These are phyloP conservation scores for Cossypha polioptera DNA, from an alignment of 2,797 vertebrate species.

Conservation along the genomic window DNA sequence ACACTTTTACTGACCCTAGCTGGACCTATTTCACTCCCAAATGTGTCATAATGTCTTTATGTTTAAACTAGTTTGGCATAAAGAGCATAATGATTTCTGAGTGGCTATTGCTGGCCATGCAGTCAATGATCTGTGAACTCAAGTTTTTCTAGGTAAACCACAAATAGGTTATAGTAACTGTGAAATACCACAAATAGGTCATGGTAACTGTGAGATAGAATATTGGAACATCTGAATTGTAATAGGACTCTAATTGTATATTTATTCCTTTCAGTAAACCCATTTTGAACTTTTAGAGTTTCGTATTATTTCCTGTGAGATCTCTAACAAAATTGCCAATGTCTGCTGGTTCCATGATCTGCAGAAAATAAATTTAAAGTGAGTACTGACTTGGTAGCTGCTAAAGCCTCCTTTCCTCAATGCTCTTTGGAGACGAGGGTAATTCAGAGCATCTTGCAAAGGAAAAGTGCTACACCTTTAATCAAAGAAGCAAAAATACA, in stretches of 20 bases:
- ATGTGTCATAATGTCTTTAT: conserved; percentile 42
- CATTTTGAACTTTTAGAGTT: conserved; percentile 22
- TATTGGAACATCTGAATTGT: conserved; percentile 28
- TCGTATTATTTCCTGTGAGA: neutral
- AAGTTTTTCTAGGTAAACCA: conserved; percentile 52
- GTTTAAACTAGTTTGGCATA: conserved; percentile 39
- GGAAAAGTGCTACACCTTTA: neutral
- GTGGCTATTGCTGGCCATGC: conserved; percentile 32
- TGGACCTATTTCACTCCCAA: conserved; percentile 46
- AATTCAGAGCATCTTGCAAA: neutral
- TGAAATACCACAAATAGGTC: conserved; percentile 16
- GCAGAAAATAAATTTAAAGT: conserved; percentile 20
- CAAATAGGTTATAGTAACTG: conserved; percentile 19
- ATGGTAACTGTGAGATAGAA: conserved; percentile 53
- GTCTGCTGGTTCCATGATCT: neutral
- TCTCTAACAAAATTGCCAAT: neutral
- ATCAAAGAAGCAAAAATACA: neutral
- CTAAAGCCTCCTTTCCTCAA: neutral
- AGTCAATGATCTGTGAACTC: conserved; percentile 64
- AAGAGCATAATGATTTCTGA: conserved; percentile 51
- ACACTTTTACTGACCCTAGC: neutral
- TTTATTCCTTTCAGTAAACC: conserved; percentile 45
- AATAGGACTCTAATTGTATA: conserved; percentile 31
- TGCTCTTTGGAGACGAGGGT: neutral
- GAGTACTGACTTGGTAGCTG: neutral